Percentiles rank a stretch among this genome's conserved stretches.
phyloP scores from a whole-genome alignment of 2,888 invertebrate species.

The Spilosoma lubricipeda region DNA sequence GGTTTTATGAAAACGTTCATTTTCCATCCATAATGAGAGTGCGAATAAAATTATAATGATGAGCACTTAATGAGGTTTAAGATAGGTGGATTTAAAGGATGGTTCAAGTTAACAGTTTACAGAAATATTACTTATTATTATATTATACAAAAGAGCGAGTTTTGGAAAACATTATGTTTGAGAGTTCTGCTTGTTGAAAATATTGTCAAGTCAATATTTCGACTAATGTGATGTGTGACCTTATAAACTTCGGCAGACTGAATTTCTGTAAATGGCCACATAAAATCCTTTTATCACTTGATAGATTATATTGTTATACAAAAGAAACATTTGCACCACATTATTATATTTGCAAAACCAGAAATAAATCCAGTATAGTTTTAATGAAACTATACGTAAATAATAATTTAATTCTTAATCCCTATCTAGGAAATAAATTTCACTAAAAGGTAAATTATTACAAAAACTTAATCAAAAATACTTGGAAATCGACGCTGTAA shows the following conservation, averaged over 20 bases:
- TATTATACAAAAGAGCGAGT: not conserved
- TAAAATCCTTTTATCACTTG: too few relatives aligned
- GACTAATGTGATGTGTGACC: too few relatives aligned
- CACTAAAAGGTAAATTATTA: not conserved
- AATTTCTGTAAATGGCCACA: too few relatives aligned
- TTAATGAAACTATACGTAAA: not conserved
- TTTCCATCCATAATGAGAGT: slow-evolving; percentile 13
- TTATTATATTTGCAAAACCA: not conserved
- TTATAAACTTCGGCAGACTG: too few relatives aligned
- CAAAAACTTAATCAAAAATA: not conserved
- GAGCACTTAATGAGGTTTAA: not conserved
- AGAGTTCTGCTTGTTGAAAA: not conserved
- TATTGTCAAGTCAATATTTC: too few relatives aligned
- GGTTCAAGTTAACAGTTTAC: not conserved
- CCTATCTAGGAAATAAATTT: not conserved
- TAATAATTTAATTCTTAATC: not conserved
- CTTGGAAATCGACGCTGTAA: not conserved
- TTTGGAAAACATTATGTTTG: not conserved
- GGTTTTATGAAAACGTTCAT: slow-evolving; percentile 17
- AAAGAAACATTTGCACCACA: too few relatives aligned
- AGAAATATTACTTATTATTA: too few relatives aligned
- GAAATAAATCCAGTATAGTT: not conserved
- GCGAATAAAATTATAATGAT: not conserved
- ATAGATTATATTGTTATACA: too few relatives aligned
- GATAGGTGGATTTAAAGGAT: not conserved